Conservation (phyloP, 2,113 vertebrate genomes). For the Cyprinus carpio region DNA sequence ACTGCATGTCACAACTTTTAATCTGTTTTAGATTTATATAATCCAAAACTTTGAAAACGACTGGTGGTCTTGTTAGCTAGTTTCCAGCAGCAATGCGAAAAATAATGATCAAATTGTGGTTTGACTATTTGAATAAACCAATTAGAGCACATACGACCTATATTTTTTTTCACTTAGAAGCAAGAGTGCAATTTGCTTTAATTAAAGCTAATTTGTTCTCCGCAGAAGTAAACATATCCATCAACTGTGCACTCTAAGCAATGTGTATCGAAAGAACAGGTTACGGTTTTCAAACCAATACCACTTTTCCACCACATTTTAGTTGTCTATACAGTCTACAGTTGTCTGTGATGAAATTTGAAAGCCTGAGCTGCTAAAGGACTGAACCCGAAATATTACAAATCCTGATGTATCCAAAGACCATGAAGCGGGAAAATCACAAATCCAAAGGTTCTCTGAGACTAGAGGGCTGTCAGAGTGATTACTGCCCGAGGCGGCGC, state of each 20-base stretch:
- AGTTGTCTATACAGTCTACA: neutral
- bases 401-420: constrained; percentile 49
- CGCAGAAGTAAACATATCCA: constrained; percentile 42
- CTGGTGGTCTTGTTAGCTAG: neutral
- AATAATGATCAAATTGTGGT: neutral
- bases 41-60: neutral
- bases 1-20: neutral
- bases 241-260: constrained; percentile 21
- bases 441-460: constrained; percentile 53
- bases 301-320: constrained; percentile 8
- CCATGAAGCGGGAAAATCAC: constrained; percentile 46
- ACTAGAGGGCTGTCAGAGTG: constrained; percentile 49
- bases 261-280: constrained; percentile 6
- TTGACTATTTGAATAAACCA: neutral
- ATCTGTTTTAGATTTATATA: neutral
- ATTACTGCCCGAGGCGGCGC: constrained; percentile 54
- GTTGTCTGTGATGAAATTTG: constrained; percentile 44
- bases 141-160: neutral
- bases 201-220: constrained; percentile 52
- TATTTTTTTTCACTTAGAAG: constrained; percentile 27
- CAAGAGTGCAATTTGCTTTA: constrained; percentile 39
- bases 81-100: neutral
- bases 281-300: constrained; percentile 6
- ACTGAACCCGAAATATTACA: constrained; percentile 48
- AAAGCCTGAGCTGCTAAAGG: constrained; percentile 39